Percentiles rank a stretch among this genome's conserved stretches.
phyloP scores from a whole-genome alignment of 1,140 invertebrate species.

The Nasonia vitripennis region DNA sequence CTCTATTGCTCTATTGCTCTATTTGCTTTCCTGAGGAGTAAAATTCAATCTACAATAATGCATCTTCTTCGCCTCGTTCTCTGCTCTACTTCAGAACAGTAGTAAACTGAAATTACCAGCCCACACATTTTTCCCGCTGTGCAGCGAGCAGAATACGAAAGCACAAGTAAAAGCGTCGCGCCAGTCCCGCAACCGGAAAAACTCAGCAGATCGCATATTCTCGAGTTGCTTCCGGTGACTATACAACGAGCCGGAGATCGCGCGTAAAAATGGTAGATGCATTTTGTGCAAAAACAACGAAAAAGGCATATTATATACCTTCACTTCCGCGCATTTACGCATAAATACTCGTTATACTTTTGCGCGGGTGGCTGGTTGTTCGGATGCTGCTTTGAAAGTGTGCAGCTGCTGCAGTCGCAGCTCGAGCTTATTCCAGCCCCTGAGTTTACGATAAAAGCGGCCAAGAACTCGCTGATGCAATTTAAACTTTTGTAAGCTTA shows the following conservation, averaged over 20 bases:
- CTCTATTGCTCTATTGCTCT: too few species aligned
- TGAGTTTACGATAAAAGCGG: conserved; percentile 43
- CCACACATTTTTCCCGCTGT: background rate
- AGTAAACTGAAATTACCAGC: too few species aligned
- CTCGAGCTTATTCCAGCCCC: conserved; percentile 22
- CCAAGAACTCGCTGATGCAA: conserved; percentile 38
- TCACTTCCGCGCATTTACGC: background rate
- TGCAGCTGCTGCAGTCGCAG: background rate
- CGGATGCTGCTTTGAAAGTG: conserved; percentile 4
- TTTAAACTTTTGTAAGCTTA: conserved; percentile 46
- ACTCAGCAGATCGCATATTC: background rate
- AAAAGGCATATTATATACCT: background rate
- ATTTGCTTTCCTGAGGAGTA: too few species aligned
- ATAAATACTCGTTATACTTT: conserved; percentile 14
- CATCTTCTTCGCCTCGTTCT: too few species aligned
- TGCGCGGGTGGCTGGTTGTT: background rate
- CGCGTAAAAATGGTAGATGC: conserved; percentile 1
- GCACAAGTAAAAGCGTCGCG: background rate
- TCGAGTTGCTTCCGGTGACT: background rate
- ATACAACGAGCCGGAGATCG: background rate
- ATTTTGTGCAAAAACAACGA: background rate
- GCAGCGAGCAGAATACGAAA: background rate
- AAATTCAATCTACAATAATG: too few species aligned
- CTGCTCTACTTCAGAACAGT: too few species aligned
- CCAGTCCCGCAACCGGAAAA: background rate